Base-by-base conservation (phyloP, 2,113 vertebrate species). In the Dromas ardeola region DNA sequence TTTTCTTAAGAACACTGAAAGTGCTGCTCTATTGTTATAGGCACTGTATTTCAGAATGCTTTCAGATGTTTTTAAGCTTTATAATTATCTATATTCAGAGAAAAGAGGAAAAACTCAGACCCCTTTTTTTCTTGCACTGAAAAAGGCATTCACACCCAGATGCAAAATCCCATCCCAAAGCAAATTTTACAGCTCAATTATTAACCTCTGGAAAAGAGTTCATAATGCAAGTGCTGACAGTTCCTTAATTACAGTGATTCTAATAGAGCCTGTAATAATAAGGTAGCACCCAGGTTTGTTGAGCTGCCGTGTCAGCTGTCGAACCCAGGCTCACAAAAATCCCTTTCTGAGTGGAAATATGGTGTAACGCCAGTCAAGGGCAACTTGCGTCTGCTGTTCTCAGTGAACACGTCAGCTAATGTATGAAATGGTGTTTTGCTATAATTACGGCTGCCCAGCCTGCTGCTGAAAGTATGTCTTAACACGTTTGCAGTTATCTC, bases 161-260 rank as follows among this genome's bases (percentile, higher is more conserved):
- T 70, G 47, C 7, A 36, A 30, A 83, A 73, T 73, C 43, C 38
- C 25, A 72, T 67, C 11, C 43, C 25, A 65, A 49, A 82, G 45
- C 36, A 83, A 61, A 66, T 88, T 93, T 89, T 86, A 40, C 19
- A 83, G 59, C 74, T 93, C 49, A 29, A 1, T 93, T 96, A 55
- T 85, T 94, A 91, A 90, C 12, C 32, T 10, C 2, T 50, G 63
- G 63, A 49, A 94, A 81, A 83, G 36, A 84, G 84, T 76, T 96
- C 29, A 13, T 88, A 81, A 70, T 87, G 30, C 14, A 71, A 82
- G 13, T 55, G 45, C 56, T 88, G 92, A 72, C 56, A 90, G 40
- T 80, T 89, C 78, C 79, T 72, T 91, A 88, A 91, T 96, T 96
- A 90, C 30, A 79, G 45, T 36, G 26, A 55, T 95, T 78, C 73